Percentiles rank a stretch among this genome's conserved stretches.
Conservation (phyloP, 2,113 vertebrate genomes). For the Emydocephalus ijimae region DNA sequence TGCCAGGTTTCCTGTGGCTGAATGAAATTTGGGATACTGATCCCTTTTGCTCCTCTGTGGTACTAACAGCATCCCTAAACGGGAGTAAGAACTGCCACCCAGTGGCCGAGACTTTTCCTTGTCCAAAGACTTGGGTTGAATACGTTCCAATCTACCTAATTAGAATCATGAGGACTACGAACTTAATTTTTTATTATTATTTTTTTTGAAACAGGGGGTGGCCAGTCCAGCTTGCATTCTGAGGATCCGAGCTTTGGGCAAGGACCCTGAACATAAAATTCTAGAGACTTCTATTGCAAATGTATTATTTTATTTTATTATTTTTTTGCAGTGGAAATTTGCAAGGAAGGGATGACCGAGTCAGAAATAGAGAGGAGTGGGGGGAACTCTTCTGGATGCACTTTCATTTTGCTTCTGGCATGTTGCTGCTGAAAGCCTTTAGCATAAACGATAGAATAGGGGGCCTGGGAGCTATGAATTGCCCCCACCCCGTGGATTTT, state of each 20-base stretch:
- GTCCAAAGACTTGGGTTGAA: neutral
- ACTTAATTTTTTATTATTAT: neutral
- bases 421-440: neutral
- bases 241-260: neutral
- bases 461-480: neutral
- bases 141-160: neutral
- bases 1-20: neutral
- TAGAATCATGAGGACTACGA: neutral
- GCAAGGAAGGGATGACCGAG: neutral
- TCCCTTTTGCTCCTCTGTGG: neutral
- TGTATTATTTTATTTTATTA: neutral
- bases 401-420: neutral
- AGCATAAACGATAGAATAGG: neutral
- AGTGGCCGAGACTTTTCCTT: neutral
- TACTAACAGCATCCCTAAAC: neutral
- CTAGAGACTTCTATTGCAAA: neutral
- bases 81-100: neutral
- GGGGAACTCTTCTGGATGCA: neutral
- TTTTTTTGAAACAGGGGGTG: neutral
- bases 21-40: no score
- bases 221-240: neutral
- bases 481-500: neutral
- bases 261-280: neutral
- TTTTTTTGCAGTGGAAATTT: neutral
- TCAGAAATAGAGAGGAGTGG: neutral